These are phyloP conservation scores for Remorina albescens DNA, from an alignment of 2,797 vertebrate species.

Conservation along the genomic window DNA sequence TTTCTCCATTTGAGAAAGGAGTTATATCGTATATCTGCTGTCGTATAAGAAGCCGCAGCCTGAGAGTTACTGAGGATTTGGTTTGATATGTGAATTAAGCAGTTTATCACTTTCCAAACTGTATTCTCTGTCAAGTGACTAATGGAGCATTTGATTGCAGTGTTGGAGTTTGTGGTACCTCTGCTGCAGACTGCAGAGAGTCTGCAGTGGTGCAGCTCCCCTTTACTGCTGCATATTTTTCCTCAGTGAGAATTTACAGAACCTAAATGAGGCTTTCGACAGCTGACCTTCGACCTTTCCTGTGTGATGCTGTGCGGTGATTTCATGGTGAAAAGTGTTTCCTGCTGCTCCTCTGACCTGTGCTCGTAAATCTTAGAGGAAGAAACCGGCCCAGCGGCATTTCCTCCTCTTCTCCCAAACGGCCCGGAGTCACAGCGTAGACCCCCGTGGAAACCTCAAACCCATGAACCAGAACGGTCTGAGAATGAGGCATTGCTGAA, in stretches of 20 bases:
- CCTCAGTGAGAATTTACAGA: conserved; percentile 17
- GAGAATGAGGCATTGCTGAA: conserved; percentile 26
- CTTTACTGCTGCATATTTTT: conserved; percentile 20
- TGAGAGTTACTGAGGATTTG: neutral
- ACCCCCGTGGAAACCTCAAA: conserved; percentile 45
- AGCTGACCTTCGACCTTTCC: conserved; percentile 42
- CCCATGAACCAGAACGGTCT: conserved; percentile 24
- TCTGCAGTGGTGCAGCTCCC: neutral
- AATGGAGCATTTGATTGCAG: too few relatives aligned
- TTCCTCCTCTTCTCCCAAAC: conserved; percentile 44
- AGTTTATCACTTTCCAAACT: neutral
- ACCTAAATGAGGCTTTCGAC: conserved; percentile 29
- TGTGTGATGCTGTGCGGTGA: conserved; percentile 46
- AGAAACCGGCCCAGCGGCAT: conserved; percentile 55
- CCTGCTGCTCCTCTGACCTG: conserved; percentile 51
- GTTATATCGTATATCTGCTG: neutral
- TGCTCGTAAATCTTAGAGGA: conserved; percentile 60
- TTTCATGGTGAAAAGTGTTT: conserved; percentile 57
- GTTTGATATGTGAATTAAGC: neutral
- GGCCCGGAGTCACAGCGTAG: neutral
- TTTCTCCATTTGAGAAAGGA: neutral
- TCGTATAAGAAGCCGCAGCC: neutral
- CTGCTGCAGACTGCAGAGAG: neutral
- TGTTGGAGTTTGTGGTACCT: too few relatives aligned
- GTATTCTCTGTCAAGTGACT: neutral